Conservation (phyloP, 35 echinoderm and acorn worm species). For the Ophioderma brevispina region DNA sequence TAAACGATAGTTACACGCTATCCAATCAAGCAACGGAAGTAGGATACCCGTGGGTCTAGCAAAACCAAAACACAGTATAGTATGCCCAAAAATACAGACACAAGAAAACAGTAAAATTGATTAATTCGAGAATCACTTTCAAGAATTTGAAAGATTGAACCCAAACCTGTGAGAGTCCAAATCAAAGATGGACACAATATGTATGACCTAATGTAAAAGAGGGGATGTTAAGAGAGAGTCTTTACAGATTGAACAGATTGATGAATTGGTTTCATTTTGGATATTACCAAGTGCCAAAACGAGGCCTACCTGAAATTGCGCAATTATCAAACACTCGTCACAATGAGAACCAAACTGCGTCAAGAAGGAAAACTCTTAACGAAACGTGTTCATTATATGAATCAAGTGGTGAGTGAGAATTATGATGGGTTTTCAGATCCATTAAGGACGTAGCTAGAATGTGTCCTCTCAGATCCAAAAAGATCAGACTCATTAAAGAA, state of each 20-base stretch:
- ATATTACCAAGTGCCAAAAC: slow-evolving; percentile 52
- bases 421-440: neutral
- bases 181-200: too few species aligned
- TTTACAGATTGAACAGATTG: neutral
- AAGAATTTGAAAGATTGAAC: too few species aligned
- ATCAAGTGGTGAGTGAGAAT: neutral
- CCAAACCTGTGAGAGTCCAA: too few species aligned
- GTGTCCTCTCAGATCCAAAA: neutral
- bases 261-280: slow-evolving; percentile 50
- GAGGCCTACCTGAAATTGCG: slow-evolving; percentile 58
- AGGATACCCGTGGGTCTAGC: too few species aligned
- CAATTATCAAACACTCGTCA: neutral
- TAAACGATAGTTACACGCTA: too few species aligned
- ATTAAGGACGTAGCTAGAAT: neutral
- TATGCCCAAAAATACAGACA: too few species aligned
- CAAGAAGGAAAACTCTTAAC: neutral
- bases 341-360: neutral
- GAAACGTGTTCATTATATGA: neutral
- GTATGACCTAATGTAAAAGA: too few species aligned
- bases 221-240: too few species aligned
- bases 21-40: too few species aligned
- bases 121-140: too few species aligned
- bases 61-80: too few species aligned
- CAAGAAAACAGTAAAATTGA: too few species aligned
- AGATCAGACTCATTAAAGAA: slow-evolving; percentile 11